phyloP scores from a whole-genome alignment of 2,113 vertebrate species.

The Haemorhous mexicanus region DNA sequence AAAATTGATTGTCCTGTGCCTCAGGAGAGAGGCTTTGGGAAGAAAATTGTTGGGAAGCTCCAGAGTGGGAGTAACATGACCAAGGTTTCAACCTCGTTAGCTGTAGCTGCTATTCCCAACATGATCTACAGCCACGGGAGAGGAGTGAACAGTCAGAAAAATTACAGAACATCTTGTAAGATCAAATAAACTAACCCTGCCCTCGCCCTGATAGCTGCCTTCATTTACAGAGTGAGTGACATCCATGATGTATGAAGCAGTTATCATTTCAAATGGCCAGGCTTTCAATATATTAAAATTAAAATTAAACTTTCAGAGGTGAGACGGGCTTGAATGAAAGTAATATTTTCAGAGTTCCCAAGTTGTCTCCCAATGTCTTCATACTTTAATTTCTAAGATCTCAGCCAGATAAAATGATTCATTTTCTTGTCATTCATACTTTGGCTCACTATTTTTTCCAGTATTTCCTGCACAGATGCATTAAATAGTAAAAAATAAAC shows the following conservation, averaged over 20 bases:
- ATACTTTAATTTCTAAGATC: neutral
- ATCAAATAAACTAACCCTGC: slow-evolving; percentile 28
- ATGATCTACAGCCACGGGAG: neutral
- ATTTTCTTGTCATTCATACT: slow-evolving; percentile 8
- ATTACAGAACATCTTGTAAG: neutral
- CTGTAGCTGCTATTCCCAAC: neutral
- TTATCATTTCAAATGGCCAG: slow-evolving; percentile 22
- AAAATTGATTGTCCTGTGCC: neutral
- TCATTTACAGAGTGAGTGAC: slow-evolving; percentile 7
- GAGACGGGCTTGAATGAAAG: slow-evolving; percentile 7
- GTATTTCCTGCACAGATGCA: neutral
- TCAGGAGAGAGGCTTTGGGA: neutral
- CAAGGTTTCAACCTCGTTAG: slow-evolving; percentile 9
- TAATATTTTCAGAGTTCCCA: neutral
- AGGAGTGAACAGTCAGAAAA: neutral
- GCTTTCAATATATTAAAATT: slow-evolving; percentile 41
- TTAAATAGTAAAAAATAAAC: neutral
- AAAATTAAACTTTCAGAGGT: slow-evolving; percentile 45
- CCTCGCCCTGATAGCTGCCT: neutral
- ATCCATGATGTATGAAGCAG: neutral
- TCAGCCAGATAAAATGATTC: neutral
- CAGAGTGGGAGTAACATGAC: neutral
- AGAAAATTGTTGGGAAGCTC: neutral
- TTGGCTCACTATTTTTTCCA: neutral
- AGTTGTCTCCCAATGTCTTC: neutral